phyloP scores from a whole-genome alignment of 2,113 vertebrate species.

The Semnornis frantzii region DNA sequence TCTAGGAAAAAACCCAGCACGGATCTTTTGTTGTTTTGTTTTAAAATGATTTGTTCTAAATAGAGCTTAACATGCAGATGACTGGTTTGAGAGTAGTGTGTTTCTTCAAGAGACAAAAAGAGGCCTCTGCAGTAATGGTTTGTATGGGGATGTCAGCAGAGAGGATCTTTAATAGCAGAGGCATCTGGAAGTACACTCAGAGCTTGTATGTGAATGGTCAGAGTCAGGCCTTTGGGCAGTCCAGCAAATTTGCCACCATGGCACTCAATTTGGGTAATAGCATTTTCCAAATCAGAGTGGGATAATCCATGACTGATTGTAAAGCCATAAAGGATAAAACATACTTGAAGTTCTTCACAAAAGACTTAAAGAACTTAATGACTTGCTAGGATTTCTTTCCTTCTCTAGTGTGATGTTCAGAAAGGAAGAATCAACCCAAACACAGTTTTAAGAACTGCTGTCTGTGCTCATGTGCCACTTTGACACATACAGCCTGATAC shows the following conservation, averaged over 20 bases:
- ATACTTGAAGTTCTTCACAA: background rate
- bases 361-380: background rate
- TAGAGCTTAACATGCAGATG: slow-evolving; percentile 81
- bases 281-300: slow-evolving; percentile 12
- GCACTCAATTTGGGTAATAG: slow-evolving; percentile 5
- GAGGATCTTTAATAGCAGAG: background rate
- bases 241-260: background rate
- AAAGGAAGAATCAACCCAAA: background rate
- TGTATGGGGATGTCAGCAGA: slow-evolving; percentile 13
- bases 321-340: background rate
- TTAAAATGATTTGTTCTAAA: slow-evolving; percentile 80
- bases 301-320: background rate
- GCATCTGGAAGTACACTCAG: slow-evolving; percentile 31
- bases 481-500: background rate
- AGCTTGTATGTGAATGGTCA: background rate
- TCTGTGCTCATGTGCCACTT: background rate
- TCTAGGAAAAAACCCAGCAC: slow-evolving; percentile 70
- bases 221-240: background rate
- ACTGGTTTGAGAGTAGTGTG: slow-evolving; percentile 75
- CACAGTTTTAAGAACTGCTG: background rate
- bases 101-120: slow-evolving; percentile 62
- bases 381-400: background rate
- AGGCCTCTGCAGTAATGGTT: background rate
- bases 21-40: slow-evolving; percentile 80
- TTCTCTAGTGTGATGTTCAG: background rate